Conservation (phyloP, 2,113 vertebrate genomes). For the Uria aalge region DNA sequence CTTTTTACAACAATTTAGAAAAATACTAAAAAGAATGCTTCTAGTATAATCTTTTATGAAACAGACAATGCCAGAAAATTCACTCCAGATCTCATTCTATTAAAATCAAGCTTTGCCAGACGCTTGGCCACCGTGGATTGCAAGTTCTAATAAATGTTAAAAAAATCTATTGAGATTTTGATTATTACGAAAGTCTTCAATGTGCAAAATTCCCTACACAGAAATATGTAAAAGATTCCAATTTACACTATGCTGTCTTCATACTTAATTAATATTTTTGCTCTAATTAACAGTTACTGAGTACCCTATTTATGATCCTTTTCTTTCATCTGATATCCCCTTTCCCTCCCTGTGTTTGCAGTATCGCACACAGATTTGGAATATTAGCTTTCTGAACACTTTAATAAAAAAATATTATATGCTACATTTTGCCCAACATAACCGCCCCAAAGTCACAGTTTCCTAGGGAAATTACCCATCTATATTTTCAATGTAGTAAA, state of each 20-base stretch:
- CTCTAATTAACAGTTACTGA: constrained; percentile 37
- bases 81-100: background rate
- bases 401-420: background rate
- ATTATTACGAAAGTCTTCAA: constrained; percentile 24
- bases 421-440: background rate
- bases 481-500: background rate
- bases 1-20: background rate
- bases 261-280: constrained; percentile 53
- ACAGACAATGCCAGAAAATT: background rate
- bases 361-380: background rate
- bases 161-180: constrained; percentile 53
- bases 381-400: background rate
- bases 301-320: background rate
- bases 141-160: constrained; percentile 23
- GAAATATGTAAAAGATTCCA: constrained; percentile 30
- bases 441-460: background rate
- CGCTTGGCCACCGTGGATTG: constrained; percentile 9
- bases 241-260: background rate
- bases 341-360: background rate
- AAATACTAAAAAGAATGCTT: background rate
- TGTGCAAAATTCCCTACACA: constrained; percentile 39
- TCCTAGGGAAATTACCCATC: background rate
- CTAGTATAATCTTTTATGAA: background rate
- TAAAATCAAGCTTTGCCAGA: background rate
- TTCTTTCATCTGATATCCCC: background rate